phyloP scores from a whole-genome alignment of 2,888 invertebrate genomes.

The Oscheius sp. region DNA sequence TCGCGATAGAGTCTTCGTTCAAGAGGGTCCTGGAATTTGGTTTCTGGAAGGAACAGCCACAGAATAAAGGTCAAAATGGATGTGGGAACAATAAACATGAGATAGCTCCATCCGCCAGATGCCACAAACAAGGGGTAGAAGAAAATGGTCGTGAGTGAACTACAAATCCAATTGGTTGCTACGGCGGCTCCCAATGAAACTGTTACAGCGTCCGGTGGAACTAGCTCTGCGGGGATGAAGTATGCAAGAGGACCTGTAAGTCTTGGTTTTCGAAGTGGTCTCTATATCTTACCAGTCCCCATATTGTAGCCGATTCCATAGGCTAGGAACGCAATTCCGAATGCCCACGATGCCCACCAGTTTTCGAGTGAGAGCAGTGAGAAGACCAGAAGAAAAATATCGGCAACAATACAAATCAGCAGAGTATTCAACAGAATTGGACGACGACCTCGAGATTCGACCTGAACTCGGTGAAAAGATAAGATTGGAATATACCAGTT shows the following conservation, averaged over 20 bases:
- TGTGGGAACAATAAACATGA: conserved; percentile 67
- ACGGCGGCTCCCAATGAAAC: conserved; percentile 59
- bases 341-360: conserved; percentile 63
- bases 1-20: conserved; percentile 48
- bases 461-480: conserved; percentile 35
- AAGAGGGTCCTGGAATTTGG: conserved; percentile 51
- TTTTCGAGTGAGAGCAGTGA: conserved; percentile 55
- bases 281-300: conserved; percentile 49
- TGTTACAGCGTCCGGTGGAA: conserved; percentile 53
- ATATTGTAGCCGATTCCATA: conserved; percentile 69
- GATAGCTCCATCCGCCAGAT: conserved; percentile 68
- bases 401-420: conserved; percentile 60
- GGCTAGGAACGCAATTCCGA: conserved; percentile 63
- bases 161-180: conserved; percentile 65
- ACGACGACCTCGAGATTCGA: conserved; percentile 66
- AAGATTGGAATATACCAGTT: conserved; percentile 47
- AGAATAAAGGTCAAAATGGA: conserved; percentile 54
- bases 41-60: conserved; percentile 62
- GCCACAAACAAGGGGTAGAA: conserved; percentile 63
- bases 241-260: conserved; percentile 61
- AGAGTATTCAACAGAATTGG: conserved; percentile 63
- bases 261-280: not conserved
- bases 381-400: conserved; percentile 59
- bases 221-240: conserved; percentile 67
- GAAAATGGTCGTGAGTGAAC: conserved; percentile 61